Evolutionary conservation across 2,113 vertebrate species (phyloP), one percentile per base, ranked within the genome.

Genomic region (Scomber scombrus): DNA sequence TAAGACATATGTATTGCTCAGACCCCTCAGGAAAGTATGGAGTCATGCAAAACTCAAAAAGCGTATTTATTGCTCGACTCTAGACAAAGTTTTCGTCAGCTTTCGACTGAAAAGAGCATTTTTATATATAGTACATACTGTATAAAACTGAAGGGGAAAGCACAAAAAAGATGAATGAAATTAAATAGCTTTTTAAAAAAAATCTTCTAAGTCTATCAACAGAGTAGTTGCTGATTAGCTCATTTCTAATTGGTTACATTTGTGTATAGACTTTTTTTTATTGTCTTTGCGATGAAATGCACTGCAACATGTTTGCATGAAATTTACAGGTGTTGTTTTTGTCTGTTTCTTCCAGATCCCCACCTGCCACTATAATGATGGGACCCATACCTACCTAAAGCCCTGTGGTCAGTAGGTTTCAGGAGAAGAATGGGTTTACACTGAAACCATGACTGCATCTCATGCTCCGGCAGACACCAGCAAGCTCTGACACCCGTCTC

Each of bases 331-430:
- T 43, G 19, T 29, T 47, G 58, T 29, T 77, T 51, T 77, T 75
- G 19, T 89, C n/a, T 82, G 40, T 86, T 62, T 93, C 63, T 91
- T 88, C 3, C 87, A 95, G 95, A 84, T 73, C 60, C 72, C 68
- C 45, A 18, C 46, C 54, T 81, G 56, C 40, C 49, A 23, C 54
- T 49, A 72, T 45, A 12, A 91, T 61, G 78, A 90, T 81, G 80
- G 84, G 64, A 46, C 47, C 76, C 46, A 58, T 69, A 79, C 62
- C 76, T 31, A 68, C 52, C 11, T 90, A 73, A 84, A 66, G 69
- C 54, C 64, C 50, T 23, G 18, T 19, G 64, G 77, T 60, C 61
- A n/a, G 5, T 65, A 29, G 31, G 43, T 78, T 74, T 72, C 75
- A 11, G 54, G 81, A 58, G 67, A 77, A 69, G 78, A 89, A 64